Conservation (phyloP, 1,140 invertebrate genomes). For the Laupala kohalensis region DNA sequence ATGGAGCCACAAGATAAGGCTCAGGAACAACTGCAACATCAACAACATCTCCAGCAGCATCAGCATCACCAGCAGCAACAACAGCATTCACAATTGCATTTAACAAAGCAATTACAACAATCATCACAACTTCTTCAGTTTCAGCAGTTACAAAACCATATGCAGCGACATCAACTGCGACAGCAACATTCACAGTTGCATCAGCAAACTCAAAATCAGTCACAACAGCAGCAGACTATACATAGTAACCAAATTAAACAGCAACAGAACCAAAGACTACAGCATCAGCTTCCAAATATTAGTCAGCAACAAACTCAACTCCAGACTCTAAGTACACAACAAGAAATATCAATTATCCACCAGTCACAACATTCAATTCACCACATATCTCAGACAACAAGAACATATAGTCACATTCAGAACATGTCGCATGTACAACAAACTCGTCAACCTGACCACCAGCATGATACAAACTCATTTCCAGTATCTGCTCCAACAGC, state of each 20-base stretch:
- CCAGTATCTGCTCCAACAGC: not conserved
- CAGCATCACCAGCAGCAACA: conserved; percentile 1
- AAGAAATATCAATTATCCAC: no score
- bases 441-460: not conserved
- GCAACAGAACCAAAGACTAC: no score
- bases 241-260: no score
- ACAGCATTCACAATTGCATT: not conserved
- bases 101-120: not conserved
- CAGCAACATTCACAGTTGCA: conserved; percentile 1
- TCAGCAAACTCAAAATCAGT: not conserved
- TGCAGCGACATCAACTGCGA: conserved; percentile 5
- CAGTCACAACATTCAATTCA: no score
- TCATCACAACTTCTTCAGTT: not conserved
- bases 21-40: conserved; percentile 16
- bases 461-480: not conserved
- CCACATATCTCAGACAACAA: no score
- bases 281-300: no score
- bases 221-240: no score
- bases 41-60: conserved; percentile 15
- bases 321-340: no score
- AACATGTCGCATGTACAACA: not conserved
- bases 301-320: not conserved
- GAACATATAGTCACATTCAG: no score
- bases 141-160: conserved; percentile 13
- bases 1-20: not conserved